phyloP scores from a whole-genome alignment of 2,113 vertebrate species.

The Galeopterus variegatus region DNA sequence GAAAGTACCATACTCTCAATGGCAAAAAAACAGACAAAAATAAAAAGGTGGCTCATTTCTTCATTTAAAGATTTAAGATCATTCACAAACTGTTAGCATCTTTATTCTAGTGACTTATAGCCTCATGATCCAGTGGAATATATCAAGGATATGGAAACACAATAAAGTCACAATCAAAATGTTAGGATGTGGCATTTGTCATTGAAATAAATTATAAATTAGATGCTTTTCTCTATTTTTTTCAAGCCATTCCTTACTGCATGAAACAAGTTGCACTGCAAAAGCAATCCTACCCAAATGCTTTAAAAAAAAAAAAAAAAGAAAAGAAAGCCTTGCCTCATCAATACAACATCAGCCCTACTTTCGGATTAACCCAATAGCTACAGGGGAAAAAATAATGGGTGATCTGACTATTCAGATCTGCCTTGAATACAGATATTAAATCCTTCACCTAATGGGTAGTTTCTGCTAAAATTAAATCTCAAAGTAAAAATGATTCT shows the following conservation, averaged over 20 bases:
- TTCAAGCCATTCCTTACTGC: not conserved
- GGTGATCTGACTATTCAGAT: not conserved
- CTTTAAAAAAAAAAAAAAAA: not conserved
- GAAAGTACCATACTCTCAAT: not conserved
- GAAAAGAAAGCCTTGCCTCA: not conserved
- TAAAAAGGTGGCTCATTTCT: not conserved
- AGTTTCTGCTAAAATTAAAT: slow-evolving; percentile 27
- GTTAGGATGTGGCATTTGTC: not conserved
- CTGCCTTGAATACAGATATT: not conserved
- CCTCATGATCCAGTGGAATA: not conserved
- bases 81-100: slow-evolving; percentile 24
- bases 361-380: slow-evolving; percentile 20
- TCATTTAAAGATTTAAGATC: slow-evolving; percentile 18
- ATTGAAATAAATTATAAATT: slow-evolving; percentile 39
- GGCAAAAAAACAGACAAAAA: not conserved
- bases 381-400: not conserved
- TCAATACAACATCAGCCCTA: not conserved
- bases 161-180: slow-evolving; percentile 28
- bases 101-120: slow-evolving; percentile 36
- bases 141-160: not conserved
- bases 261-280: not conserved
- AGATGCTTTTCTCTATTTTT: not conserved
- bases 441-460: not conserved
- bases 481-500: slow-evolving; percentile 15
- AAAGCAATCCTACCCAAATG: slow-evolving; percentile 12